Evolutionary conservation across 2,888 invertebrate species (phyloP), one percentile per base, ranked within the genome.

Genomic region (Vandiemenella viatica): DNA sequence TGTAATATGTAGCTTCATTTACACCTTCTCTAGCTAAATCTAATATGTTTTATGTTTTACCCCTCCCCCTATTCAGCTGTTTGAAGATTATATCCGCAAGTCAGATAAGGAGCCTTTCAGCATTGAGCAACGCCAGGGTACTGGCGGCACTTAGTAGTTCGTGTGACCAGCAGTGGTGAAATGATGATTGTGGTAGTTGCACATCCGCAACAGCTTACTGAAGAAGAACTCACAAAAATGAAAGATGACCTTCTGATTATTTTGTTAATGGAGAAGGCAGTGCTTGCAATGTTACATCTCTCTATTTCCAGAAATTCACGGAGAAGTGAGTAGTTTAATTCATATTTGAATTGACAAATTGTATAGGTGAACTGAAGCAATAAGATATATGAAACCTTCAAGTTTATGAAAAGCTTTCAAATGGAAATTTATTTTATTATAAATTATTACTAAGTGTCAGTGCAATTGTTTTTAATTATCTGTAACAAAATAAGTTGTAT

Each of bases 61-160:
- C n/a, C n/a, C n/a, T n/a, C n/a, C 32, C n/a, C 10, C 32, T 32
- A 13, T 43, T 8, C 41, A 68, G 65, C 57, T 58, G 32, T 67
- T 72, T 57, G 65, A 70, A 58, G 57, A 61, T 3, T 72, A 63
- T 57, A 57, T 73, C 10, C 58, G 63, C 10, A 55, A 55, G 7
- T 63, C 65, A 18, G 55, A 56, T 16, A 62, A 62, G 42, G 54
- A 53, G 8, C 67, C 70, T 0, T 75, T 65, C 58, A 63, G 71
- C 58, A 72, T 72, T n/a, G 66, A 67, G 53, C 66, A 63, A 37
- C 67, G 72, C 51, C 58, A 61, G 26, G 77, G 5, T 64, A 71
- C 58, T 77, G 75, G 75, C 64, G 70, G 46, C 70, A 72, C 58
- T 58, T 76, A 53, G 71, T 73, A 1, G 69, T 77, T 4, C 63